Evolutionary conservation across 2,888 invertebrate genomes (phyloP).

Genomic region (Laothoe populi): DNA sequence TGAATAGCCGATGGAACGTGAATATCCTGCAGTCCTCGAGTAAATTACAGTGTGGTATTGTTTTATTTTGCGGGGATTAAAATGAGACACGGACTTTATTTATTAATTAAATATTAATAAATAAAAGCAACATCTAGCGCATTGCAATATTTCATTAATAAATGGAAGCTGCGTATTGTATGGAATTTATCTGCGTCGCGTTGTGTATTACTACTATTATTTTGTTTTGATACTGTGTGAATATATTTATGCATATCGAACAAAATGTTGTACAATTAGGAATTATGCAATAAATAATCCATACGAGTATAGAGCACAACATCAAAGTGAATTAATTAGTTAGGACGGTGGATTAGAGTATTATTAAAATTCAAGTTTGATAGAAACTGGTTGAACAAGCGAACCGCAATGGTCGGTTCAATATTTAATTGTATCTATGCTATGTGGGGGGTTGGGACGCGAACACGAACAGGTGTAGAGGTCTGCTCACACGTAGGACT

Average conservation of each 20-base stretch:
- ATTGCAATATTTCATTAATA: constrained; percentile 14
- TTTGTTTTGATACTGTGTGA: background rate
- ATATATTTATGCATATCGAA: background rate
- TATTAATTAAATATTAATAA: constrained; percentile 21
- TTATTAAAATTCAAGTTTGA: constrained; percentile 23
- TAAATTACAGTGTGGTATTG: constrained; percentile 17
- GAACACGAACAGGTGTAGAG: constrained; percentile 53
- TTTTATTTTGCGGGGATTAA: constrained; percentile 19
- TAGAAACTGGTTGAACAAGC: constrained; percentile 38
- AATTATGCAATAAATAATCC: background rate
- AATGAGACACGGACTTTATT: constrained; percentile 7
- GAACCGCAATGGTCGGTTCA: constrained; percentile 34
- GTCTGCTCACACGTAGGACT: constrained; percentile 50
- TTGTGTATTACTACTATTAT: constrained; percentile 7
- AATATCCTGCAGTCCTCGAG: background rate
- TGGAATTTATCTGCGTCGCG: background rate
- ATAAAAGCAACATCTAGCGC: constrained; percentile 15
- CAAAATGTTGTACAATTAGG: too few relatives aligned
- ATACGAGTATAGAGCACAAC: background rate
- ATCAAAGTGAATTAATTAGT: background rate
- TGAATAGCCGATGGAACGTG: background rate
- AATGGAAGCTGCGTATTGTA: constrained; percentile 17
- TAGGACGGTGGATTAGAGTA: constrained; percentile 1
- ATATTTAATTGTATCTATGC: constrained; percentile 39
- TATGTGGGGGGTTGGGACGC: constrained; percentile 49